Conservation (phyloP, 2,113 vertebrate genomes). For the Piaya cayana region DNA sequence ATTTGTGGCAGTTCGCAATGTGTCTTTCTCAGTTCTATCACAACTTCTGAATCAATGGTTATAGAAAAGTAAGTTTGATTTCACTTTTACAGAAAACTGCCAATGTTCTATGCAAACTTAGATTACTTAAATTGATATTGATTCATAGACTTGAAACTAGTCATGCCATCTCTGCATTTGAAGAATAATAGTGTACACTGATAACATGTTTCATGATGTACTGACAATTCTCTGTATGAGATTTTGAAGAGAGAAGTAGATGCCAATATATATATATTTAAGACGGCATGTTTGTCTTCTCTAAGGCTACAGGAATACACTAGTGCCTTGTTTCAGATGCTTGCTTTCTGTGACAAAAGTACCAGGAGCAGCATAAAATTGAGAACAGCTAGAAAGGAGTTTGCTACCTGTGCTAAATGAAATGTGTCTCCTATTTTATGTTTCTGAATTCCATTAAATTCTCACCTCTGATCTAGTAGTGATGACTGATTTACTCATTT, state of each 20-base stretch:
- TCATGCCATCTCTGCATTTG: neutral
- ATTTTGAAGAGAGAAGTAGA: neutral
- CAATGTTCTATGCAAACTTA: fast-evolving
- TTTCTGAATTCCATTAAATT: neutral
- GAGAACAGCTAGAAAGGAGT: neutral
- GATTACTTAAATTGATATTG: neutral
- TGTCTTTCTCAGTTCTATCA: neutral
- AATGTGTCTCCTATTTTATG: neutral
- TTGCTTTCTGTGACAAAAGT: neutral
- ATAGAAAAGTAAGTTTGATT: neutral
- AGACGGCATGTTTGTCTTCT: neutral
- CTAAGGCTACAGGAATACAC: neutral
- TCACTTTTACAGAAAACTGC: neutral
- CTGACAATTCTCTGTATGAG: neutral
- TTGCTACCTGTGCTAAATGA: neutral
- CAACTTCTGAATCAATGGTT: neutral
- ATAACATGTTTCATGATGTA: neutral
- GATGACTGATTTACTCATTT: neutral
- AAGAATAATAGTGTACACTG: neutral
- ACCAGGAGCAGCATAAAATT: neutral
- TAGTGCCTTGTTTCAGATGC: neutral
- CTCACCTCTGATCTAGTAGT: neutral
- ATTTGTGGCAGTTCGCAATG: neutral
- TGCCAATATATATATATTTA: neutral
- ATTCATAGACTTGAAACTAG: neutral